These are phyloP conservation scores for Jacana jacana DNA, from an alignment of 2,113 vertebrate species.

Conservation along the genomic window DNA sequence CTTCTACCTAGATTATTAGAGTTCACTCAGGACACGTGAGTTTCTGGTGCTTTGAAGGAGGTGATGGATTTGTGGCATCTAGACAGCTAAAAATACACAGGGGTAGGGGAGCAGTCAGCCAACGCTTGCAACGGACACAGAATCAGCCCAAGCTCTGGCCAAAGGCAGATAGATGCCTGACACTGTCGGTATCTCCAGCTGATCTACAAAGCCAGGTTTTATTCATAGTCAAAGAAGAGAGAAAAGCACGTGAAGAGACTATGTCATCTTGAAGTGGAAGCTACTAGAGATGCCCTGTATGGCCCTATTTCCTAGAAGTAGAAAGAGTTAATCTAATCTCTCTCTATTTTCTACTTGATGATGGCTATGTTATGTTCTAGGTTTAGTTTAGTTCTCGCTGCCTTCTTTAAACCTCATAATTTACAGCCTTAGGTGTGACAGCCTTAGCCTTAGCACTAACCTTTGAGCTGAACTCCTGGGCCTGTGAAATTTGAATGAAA, in stretches of 20 bases:
- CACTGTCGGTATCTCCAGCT: not conserved
- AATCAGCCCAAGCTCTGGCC: not conserved
- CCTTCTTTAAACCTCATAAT: not conserved
- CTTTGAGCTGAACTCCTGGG: not conserved
- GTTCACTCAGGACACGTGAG: not conserved
- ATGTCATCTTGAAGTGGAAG: not conserved
- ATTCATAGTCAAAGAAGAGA: not conserved
- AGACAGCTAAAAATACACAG: conserved; percentile 10
- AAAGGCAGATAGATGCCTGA: not conserved
- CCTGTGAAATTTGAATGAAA: not conserved
- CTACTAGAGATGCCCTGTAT: not conserved
- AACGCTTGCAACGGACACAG: not conserved
- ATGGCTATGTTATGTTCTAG: not conserved
- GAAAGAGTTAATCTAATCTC: not conserved
- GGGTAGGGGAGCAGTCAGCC: conserved; percentile 4
- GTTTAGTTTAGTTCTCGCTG: not conserved
- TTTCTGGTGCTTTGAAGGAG: not conserved
- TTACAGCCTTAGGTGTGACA: not conserved
- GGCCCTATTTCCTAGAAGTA: not conserved
- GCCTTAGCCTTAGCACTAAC: not conserved
- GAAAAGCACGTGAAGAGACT: fast-evolving
- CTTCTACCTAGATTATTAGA: not conserved
- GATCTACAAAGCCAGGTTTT: not conserved
- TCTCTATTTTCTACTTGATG: not conserved
- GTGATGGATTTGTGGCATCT: conserved; percentile 22